Percentiles rank a stretch among this genome's conserved stretches.
Conservation (phyloP, 2,888 invertebrate species). For the Polymixis lichenea region DNA sequence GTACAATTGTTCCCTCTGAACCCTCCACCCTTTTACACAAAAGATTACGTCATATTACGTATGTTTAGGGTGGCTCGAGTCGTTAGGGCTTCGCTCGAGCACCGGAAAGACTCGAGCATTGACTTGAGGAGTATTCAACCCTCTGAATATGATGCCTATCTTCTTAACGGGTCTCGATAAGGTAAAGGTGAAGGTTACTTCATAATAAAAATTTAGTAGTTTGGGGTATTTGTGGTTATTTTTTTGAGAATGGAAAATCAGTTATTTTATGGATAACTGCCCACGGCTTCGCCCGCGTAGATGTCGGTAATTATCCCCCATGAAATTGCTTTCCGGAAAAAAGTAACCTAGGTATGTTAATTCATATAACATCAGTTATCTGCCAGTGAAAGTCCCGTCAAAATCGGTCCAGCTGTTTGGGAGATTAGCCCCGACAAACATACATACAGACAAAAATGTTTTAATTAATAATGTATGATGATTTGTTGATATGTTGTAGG, state of each 20-base stretch:
- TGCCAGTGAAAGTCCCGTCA: no score
- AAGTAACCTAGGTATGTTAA: no score
- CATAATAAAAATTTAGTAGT: not conserved
- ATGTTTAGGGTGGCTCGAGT: slow-evolving; percentile 56
- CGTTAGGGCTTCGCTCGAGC: slow-evolving; percentile 56
- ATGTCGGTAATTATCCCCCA: no score
- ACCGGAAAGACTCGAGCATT: slow-evolving; percentile 58
- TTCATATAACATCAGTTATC: no score
- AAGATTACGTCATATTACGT: slow-evolving; percentile 62
- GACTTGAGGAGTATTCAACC: slow-evolving; percentile 58
- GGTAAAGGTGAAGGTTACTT: slow-evolving; percentile 35
- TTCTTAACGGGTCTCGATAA: slow-evolving; percentile 54
- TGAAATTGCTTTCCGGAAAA: no score
- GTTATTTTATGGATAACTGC: not conserved
- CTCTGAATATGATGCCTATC: slow-evolving; percentile 54
- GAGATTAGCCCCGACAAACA: no score
- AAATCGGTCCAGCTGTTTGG: no score
- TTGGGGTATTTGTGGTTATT: not conserved
- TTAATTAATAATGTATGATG: no score
- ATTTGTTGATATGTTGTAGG: no score
- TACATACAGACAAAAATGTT: no score
- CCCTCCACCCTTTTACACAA: slow-evolving; percentile 52
- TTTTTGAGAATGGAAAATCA: not conserved
- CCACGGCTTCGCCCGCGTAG: no score
- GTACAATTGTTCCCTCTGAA: slow-evolving; percentile 39